phyloP scores from a whole-genome alignment of 2,888 invertebrate species.

The Agrochola litura region DNA sequence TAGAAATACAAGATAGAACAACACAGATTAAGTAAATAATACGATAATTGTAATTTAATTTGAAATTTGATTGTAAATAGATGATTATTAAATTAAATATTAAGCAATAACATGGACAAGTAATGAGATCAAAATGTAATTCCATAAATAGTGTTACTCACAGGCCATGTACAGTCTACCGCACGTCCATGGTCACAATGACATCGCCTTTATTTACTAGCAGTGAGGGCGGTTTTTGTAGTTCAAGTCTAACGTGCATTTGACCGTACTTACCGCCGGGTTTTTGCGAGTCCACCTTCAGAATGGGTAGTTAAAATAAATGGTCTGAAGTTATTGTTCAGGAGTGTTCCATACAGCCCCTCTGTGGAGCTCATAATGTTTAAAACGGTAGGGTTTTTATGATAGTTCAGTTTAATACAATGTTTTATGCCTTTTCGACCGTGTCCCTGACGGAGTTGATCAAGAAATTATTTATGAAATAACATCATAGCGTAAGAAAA shows the following conservation, averaged over 20 bases:
- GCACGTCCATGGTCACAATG: background rate
- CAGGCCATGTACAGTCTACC: conserved; percentile 8
- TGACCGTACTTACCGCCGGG: conserved; percentile 20
- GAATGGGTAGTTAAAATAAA: conserved; percentile 44
- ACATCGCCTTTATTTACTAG: background rate
- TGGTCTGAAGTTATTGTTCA: conserved; percentile 33
- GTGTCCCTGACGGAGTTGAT: background rate
- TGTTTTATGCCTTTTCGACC: conserved; percentile 4
- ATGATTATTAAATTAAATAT: too few species aligned
- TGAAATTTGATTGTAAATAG: too few species aligned
- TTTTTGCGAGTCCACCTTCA: conserved; percentile 40
- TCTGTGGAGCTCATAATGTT: conserved; percentile 15
- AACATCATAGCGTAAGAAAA: background rate
- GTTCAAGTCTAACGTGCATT: background rate
- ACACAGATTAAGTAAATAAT: too few species aligned
- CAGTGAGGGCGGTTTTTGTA: background rate
- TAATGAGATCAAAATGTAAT: too few species aligned
- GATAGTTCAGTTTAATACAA: background rate
- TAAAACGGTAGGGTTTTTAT: background rate
- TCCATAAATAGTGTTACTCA: too few species aligned
- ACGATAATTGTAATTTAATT: too few species aligned
- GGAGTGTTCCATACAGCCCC: conserved; percentile 4
- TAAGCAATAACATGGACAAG: too few species aligned
- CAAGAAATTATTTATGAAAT: background rate
- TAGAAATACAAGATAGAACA: too few species aligned